These are phyloP conservation scores for Conus ventricosus DNA, from an alignment of 1,140 invertebrate genomes.

Conservation along the genomic window DNA sequence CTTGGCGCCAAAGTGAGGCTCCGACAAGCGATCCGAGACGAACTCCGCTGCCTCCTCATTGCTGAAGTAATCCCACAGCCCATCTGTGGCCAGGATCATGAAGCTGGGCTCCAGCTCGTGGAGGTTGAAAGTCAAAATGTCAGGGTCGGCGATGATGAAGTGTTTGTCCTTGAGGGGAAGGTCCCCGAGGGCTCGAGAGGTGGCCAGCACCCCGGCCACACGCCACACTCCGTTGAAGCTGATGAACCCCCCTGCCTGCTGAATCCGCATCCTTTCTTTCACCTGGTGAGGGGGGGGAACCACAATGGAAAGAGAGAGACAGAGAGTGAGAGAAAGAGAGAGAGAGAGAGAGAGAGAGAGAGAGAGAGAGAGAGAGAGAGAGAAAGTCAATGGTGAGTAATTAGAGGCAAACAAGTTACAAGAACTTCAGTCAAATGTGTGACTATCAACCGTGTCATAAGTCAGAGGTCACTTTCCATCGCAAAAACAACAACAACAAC, in stretches of 20 bases:
- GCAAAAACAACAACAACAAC: too few relatives aligned
- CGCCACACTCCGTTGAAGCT: conserved; percentile 97
- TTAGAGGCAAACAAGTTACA: too few relatives aligned
- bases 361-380: neutral
- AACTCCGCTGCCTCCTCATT: conserved; percentile 95
- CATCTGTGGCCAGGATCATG: conserved; percentile 94
- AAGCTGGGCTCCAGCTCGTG: conserved; percentile 86
- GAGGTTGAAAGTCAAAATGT: conserved; percentile 93
- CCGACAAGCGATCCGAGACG: conserved; percentile 79
- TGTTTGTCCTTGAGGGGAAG: conserved; percentile 96
- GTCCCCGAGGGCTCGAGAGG: conserved; percentile 94
- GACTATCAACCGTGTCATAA: too few relatives aligned
- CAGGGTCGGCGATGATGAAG: conserved; percentile 94
- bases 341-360: neutral
- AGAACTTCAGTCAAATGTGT: too few relatives aligned
- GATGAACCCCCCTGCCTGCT: conserved; percentile 81
- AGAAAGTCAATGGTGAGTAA: neutral
- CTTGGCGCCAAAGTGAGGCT: conserved; percentile 91
- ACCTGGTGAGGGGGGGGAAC: conserved; percentile 67
- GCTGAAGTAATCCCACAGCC: conserved; percentile 95
- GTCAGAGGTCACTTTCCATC: too few relatives aligned
- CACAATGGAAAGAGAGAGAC: neutral
- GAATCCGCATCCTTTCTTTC: conserved; percentile 75
- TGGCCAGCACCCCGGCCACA: conserved; percentile 95
- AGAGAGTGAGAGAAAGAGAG: neutral